Evolutionary conservation across 2,797 vertebrate genomes (phyloP).

Genomic region (Alectoris magna): DNA sequence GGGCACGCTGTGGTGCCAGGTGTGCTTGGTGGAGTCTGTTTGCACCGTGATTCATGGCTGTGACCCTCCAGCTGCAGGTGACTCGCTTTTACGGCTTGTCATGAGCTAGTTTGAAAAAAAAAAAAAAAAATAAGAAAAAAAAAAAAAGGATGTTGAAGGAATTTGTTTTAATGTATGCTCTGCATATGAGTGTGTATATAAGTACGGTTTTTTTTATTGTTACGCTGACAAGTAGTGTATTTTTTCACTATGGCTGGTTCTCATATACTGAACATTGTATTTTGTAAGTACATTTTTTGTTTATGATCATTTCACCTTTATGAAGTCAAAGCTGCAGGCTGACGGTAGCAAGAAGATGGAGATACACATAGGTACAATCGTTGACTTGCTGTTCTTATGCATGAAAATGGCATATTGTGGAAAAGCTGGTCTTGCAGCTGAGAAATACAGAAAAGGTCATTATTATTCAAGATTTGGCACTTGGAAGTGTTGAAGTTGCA

Average conservation of each 20-base stretch:
- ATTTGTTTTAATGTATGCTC: background rate
- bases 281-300: constrained; percentile 4
- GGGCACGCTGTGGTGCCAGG: background rate
- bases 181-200: constrained; percentile 60
- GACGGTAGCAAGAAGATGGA: background rate
- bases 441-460: background rate
- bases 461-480: background rate
- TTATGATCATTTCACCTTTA: constrained; percentile 11
- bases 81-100: background rate
- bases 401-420: constrained; percentile 40
- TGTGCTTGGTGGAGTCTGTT: constrained; percentile 28
- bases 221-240: constrained; percentile 40
- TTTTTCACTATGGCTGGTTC: constrained; percentile 58
- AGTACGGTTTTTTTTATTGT: constrained; percentile 49
- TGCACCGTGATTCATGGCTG: background rate
- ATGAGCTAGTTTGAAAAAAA: background rate
- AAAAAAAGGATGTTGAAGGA: background rate
- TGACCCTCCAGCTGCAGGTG: background rate
- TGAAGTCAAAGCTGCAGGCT: background rate
- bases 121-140: background rate
- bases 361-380: background rate
- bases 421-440: constrained; percentile 19
- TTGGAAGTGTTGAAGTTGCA: background rate
- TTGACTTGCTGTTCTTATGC: constrained; percentile 50
- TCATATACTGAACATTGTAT: constrained; percentile 4